Conservation (phyloP, 2,113 vertebrate genomes). For the Notarius quadriscutis region DNA sequence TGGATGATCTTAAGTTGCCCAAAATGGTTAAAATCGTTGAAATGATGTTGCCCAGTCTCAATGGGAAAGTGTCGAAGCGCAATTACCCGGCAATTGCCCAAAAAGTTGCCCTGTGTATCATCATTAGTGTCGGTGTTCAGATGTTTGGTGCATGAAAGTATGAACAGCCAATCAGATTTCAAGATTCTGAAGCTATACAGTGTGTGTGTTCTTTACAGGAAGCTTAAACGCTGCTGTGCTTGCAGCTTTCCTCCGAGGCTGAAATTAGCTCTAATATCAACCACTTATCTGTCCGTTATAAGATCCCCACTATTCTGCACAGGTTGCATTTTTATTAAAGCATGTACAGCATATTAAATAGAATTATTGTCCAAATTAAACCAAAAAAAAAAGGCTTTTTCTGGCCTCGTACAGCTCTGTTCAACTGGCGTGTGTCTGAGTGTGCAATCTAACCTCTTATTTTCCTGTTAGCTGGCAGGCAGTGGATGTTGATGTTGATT, state of each 20-base stretch:
- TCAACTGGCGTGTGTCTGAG: background rate
- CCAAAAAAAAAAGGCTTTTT: background rate
- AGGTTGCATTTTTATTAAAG: background rate
- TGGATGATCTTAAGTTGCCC: too few relatives aligned
- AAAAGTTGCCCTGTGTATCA: too few relatives aligned
- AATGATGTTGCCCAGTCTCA: too few relatives aligned
- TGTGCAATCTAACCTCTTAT: constrained; percentile 64
- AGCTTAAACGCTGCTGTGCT: background rate
- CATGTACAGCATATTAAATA: background rate
- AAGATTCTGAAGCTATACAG: background rate
- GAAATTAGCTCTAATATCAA: background rate
- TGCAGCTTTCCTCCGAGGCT: background rate
- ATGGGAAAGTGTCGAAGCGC: too few relatives aligned
- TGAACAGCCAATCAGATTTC: background rate
- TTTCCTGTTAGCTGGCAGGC: constrained; percentile 60
- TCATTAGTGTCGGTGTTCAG: background rate
- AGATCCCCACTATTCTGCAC: background rate
- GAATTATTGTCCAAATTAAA: background rate
- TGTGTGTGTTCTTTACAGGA: background rate
- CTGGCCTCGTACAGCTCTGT: background rate
- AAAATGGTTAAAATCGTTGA: too few relatives aligned
- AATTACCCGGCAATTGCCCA: too few relatives aligned
- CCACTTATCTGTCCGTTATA: background rate
- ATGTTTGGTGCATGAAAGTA: background rate
- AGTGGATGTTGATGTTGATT: constrained; percentile 34